Conservation (phyloP, 2,797 vertebrate genomes). For the Pteropus rufus region DNA sequence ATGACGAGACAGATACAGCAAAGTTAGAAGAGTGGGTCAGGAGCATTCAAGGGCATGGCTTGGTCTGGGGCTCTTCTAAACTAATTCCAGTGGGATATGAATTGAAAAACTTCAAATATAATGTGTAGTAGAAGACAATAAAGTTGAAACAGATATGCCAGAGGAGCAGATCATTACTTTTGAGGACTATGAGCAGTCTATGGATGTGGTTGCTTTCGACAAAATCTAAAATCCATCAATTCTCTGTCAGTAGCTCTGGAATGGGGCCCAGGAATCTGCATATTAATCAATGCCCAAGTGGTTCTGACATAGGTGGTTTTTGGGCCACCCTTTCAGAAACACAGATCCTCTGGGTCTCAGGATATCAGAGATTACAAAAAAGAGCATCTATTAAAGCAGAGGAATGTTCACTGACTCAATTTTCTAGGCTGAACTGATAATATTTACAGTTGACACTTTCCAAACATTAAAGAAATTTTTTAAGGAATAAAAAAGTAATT, state of each 20-base stretch:
- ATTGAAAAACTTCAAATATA: constrained; percentile 98
- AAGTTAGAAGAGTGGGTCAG: constrained; percentile 95
- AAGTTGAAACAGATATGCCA: constrained; percentile 96
- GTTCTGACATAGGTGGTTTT: not conserved
- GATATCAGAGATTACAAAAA: constrained; percentile 3
- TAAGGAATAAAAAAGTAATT: constrained; percentile 2
- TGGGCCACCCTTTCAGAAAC: not conserved
- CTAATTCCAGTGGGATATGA: constrained; percentile 94
- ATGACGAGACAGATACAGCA: constrained; percentile 97
- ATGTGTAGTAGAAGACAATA: constrained; percentile 97
- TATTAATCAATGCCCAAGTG: not conserved
- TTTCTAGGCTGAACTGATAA: not conserved
- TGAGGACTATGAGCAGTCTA: constrained; percentile 96
- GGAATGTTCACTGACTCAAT: not conserved
- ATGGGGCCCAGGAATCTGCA: not conserved
- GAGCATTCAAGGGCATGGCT: constrained; percentile 92
- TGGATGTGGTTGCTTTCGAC: constrained; percentile 98
- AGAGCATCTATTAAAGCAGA: not conserved
- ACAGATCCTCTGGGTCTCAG: not conserved
- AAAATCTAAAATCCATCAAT: constrained; percentile 89
- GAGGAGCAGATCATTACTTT: constrained; percentile 95
- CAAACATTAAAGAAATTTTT: constrained; percentile 45
- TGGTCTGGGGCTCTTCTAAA: constrained; percentile 97
- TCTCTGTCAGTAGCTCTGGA: not conserved
- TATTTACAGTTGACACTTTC: constrained; percentile 18